Evolutionary conservation across 2,888 invertebrate species (phyloP).

Genomic region (Nezara viridula): DNA sequence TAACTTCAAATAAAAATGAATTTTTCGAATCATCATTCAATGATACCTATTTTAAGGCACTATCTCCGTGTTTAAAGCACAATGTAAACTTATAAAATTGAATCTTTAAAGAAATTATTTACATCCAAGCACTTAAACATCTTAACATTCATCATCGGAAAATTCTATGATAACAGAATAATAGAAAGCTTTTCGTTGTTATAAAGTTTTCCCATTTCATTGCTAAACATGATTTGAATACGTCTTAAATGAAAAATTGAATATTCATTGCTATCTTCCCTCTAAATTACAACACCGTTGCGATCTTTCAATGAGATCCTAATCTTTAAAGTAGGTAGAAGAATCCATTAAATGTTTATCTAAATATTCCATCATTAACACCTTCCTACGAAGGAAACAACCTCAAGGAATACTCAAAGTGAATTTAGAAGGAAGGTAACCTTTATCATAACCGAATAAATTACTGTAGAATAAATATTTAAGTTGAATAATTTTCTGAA

Average conservation of each 20-base stretch:
- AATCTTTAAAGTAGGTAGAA: background rate
- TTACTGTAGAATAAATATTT: conserved; percentile 1
- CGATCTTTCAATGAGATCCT: background rate
- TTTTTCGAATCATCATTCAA: too few relatives aligned
- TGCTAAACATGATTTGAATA: conserved; percentile 14
- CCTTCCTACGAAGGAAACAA: background rate
- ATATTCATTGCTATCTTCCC: background rate
- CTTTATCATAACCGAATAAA: background rate
- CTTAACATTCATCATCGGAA: too few relatives aligned
- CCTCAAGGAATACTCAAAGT: background rate
- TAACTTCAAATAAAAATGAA: too few relatives aligned
- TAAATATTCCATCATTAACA: conserved; percentile 5
- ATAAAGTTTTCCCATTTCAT: background rate
- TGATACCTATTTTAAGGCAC: too few relatives aligned
- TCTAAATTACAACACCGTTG: background rate
- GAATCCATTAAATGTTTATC: background rate
- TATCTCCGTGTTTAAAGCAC: too few relatives aligned
- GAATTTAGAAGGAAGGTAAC: background rate
- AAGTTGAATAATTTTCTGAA: background rate
- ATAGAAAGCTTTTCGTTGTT: background rate
- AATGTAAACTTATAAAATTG: too few relatives aligned
- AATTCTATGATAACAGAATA: too few relatives aligned
- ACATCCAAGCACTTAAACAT: too few relatives aligned
- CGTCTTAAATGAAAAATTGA: background rate
- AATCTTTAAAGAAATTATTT: too few relatives aligned